These are phyloP conservation scores for Scotopteryx bipunctaria DNA, from an alignment of 2,888 invertebrate species.

Conservation along the genomic window DNA sequence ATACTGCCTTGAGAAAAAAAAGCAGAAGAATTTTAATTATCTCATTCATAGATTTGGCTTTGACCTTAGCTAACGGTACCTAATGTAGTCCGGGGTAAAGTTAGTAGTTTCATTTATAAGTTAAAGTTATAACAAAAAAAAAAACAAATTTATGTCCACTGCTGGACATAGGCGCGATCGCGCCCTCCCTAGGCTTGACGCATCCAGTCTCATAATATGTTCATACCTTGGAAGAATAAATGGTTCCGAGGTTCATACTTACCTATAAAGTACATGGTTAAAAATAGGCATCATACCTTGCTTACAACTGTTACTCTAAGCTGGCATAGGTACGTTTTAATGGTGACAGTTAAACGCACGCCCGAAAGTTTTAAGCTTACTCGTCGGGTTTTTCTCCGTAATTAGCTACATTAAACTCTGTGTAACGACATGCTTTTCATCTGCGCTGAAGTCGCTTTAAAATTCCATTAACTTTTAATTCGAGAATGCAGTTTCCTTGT, in stretches of 20 bases:
- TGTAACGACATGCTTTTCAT: conserved; percentile 59
- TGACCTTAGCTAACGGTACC: too few species aligned
- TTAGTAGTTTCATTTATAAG: too few species aligned
- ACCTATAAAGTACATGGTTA: too few species aligned
- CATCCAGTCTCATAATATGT: too few species aligned
- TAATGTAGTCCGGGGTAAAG: too few species aligned
- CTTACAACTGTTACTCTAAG: conserved; percentile 17
- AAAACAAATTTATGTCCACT: too few species aligned
- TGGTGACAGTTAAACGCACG: conserved; percentile 52
- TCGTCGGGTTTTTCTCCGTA: conserved; percentile 52
- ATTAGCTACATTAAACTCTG: conserved; percentile 62
- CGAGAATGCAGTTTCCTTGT: conserved; percentile 11
- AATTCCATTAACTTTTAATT: conserved; percentile 52
- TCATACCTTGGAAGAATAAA: too few species aligned
- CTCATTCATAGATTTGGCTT: too few species aligned
- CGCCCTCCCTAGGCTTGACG: too few species aligned
- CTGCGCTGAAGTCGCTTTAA: conserved; percentile 51
- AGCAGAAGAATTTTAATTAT: not conserved
- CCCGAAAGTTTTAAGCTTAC: conserved; percentile 48
- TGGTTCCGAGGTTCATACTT: not conserved
- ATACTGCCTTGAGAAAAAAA: not conserved
- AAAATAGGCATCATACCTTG: not conserved
- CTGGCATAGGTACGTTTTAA: conserved; percentile 47
- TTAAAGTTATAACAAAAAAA: too few species aligned
- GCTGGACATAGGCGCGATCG: too few species aligned